These are phyloP conservation scores for Pandion haliaetus DNA, from an alignment of 2,113 vertebrate species.

Conservation along the genomic window DNA sequence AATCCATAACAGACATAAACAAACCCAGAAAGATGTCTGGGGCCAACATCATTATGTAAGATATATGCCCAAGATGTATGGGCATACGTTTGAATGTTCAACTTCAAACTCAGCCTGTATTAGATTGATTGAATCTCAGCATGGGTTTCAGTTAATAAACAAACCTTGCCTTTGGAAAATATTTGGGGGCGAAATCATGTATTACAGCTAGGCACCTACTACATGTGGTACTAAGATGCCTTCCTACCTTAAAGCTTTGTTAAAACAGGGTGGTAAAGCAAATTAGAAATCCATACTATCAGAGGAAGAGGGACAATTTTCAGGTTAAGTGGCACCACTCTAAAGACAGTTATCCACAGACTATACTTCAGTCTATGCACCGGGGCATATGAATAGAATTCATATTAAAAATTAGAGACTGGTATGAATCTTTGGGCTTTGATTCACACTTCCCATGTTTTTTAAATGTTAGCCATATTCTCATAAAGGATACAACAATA, in stretches of 20 bases:
- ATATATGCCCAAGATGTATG: conserved; percentile 79
- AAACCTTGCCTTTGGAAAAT: conserved; percentile 74
- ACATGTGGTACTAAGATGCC: conserved; percentile 42
- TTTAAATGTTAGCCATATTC: conserved; percentile 50
- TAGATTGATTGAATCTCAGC: conserved; percentile 81
- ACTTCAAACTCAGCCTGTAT: conserved; percentile 74
- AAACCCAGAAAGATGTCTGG: conserved; percentile 84
- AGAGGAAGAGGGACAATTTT: conserved; percentile 46
- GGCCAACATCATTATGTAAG: conserved; percentile 85
- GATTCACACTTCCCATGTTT: conserved; percentile 67
- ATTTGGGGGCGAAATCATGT: conserved; percentile 64
- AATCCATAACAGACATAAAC: conserved; percentile 92
- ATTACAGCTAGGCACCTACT: conserved; percentile 62
- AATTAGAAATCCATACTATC: conserved; percentile 41
- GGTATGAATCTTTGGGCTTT: conserved; percentile 55
- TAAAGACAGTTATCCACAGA: conserved; percentile 33
- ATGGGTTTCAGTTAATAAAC: conserved; percentile 81
- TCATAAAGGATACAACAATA: conserved; percentile 64
- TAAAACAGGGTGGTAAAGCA: conserved; percentile 50
- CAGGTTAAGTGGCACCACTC: conserved; percentile 44
- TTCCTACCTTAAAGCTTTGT: conserved; percentile 43
- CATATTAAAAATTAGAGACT: conserved; percentile 69
- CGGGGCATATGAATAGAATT: conserved; percentile 39
- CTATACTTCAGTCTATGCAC: conserved; percentile 37
- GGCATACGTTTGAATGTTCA: conserved; percentile 77